Conservation (phyloP, 2,888 invertebrate species). For the Phyllotreta cruciferae region DNA sequence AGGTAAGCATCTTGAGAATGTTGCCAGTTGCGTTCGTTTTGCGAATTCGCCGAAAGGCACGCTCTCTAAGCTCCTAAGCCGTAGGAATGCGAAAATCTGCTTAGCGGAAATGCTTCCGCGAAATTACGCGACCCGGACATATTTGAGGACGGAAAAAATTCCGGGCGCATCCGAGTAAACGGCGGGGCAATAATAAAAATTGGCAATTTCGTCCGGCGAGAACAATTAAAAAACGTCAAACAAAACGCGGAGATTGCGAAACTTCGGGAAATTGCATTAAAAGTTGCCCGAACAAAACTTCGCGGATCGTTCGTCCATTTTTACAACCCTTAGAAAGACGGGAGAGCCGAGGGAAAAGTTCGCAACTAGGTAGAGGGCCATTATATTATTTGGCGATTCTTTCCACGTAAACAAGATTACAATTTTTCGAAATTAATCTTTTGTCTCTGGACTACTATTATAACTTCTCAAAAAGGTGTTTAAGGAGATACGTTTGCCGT, state of each 20-base stretch:
- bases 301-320: conserved; percentile 30
- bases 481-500: conserved; percentile 14
- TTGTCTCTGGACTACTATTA: conserved; percentile 37
- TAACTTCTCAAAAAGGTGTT: conserved; percentile 35
- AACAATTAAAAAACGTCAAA: conserved; percentile 33
- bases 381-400: conserved; percentile 40
- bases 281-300: conserved; percentile 31
- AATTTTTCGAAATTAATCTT: conserved; percentile 43
- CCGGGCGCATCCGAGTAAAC: conserved; percentile 4
- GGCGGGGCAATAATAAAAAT: conserved; percentile 16
- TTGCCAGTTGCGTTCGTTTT: too few relatives aligned
- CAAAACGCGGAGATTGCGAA: conserved; percentile 32
- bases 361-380: conserved; percentile 33
- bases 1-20: too few relatives aligned
- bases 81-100: too few relatives aligned
- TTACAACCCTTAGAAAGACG: conserved; percentile 34
- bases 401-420: conserved; percentile 43
- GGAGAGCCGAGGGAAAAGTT: conserved; percentile 31
- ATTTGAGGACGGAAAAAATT: not conserved
- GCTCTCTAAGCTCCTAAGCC: too few relatives aligned
- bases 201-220: conserved; percentile 15
- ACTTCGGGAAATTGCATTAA: conserved; percentile 38
- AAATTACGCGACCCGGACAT: too few relatives aligned
- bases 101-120: too few relatives aligned
- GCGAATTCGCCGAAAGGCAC: too few relatives aligned